Evolutionary conservation across 2,113 vertebrate species (phyloP), one percentile per base, ranked within the genome.

Genomic region (Trematomus loennbergii): DNA sequence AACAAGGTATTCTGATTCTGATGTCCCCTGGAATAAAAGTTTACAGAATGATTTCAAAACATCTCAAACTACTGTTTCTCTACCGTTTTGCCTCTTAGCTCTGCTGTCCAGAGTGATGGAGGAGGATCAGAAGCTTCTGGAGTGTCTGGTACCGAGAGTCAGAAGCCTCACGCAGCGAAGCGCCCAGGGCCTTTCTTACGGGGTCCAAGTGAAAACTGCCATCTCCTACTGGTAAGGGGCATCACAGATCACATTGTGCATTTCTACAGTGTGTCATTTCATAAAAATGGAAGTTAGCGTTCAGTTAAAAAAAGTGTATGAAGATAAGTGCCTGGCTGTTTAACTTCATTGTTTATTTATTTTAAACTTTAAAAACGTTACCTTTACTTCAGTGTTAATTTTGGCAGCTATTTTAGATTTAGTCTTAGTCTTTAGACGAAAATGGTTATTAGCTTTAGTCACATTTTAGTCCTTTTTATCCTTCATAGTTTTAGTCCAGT

Each of bases 201-300:
- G 90, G 11, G 78, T 66, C 0, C 90, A 93, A 57, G 90, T 95
- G 60, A 94, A 95, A 82, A 89, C 75, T 0, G 69, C 92, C 20
- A 89, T 96, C 53, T 82, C 82, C 29, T 87, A 95, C 86, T 96
- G 96, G 96, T 96, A 79, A 95, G 96, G 43, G 9, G 1, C 48
- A 69, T 18, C n/a, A n/a, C n/a, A n/a, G n/a, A 22, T 22, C 22
- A 22, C 22, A 22, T 29, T 29, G 25, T 29, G 0, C n/a, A 8
- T 50, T 40, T 63, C 49, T 15, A 65, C 12, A 33, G 15, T 50
- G 17, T 65, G 13, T 9, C 20, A 11, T 59, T 53, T 7, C 12
- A 3, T 46, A 25, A 25, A 25, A 25, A 25, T 25, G 2, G 25
- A 29, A 29, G 25, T 29, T 29, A 29, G 25, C 25, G 25, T 29